Evolutionary conservation across 2,797 vertebrate genomes (phyloP).

Genomic region (Schizopygopsis malacanthus): DNA sequence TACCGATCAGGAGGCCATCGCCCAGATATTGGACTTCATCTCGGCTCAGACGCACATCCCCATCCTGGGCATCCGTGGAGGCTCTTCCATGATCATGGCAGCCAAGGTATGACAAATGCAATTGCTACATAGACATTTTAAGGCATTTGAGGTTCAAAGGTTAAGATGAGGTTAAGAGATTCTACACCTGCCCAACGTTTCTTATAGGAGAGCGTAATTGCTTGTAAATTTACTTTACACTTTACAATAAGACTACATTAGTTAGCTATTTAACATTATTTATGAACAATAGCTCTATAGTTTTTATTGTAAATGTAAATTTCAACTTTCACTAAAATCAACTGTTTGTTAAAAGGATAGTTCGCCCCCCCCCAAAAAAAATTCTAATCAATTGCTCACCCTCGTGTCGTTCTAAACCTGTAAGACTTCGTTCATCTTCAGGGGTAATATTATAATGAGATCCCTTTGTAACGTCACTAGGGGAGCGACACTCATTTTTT

Average conservation of each 20-base stretch:
- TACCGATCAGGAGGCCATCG: slow-evolving; percentile 98
- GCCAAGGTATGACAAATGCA: slow-evolving; percentile 87
- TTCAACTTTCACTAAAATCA: not conserved
- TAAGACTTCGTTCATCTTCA: not conserved
- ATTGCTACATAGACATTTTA: not conserved
- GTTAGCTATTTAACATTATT: not conserved
- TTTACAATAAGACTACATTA: not conserved
- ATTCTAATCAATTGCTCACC: not conserved
- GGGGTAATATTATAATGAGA: too few species aligned
- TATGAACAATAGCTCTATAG: not conserved
- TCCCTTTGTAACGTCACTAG: too few species aligned
- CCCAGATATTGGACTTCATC: slow-evolving; percentile 99
- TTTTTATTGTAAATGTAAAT: not conserved
- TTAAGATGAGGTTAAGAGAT: not conserved
- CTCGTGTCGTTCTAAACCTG: not conserved
- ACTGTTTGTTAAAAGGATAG: too few species aligned
- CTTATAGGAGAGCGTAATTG: not conserved
- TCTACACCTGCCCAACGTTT: not conserved
- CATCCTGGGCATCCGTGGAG: slow-evolving; percentile 96
- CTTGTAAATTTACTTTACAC: not conserved
- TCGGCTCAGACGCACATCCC: slow-evolving; percentile 97
- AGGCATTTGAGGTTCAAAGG: not conserved
- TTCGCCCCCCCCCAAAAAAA: not conserved
- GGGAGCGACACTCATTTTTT: too few species aligned
- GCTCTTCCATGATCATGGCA: slow-evolving; percentile 99